These are phyloP conservation scores for Ecdyonurus torrentis DNA, from an alignment of 2,888 invertebrate genomes.

Conservation along the genomic window DNA sequence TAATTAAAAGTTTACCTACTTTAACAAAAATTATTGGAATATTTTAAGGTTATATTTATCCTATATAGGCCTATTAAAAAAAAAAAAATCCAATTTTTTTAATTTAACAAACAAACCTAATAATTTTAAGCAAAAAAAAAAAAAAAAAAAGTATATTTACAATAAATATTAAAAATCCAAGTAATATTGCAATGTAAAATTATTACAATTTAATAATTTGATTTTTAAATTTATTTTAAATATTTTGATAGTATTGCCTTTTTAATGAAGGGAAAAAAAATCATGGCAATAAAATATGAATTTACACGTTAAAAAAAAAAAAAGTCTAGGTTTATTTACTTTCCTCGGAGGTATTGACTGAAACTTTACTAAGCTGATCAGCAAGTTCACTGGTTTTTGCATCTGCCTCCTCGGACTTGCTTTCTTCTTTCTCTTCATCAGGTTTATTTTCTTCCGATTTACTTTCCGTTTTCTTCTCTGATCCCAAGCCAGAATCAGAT, in stretches of 20 bases:
- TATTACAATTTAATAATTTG: background rate
- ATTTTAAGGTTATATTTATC: no score
- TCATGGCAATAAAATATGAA: no score
- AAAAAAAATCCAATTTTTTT: no score
- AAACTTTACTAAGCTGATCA: constrained; percentile 44
- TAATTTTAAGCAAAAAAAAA: no score
- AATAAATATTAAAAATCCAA: no score
- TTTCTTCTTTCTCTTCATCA: constrained; percentile 20
- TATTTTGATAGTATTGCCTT: background rate
- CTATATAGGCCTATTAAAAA: no score
- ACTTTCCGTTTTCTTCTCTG: constrained; percentile 33
- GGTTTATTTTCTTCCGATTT: constrained; percentile 31
- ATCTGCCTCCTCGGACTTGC: constrained; percentile 7
- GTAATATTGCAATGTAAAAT: no score
- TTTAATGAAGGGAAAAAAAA: background rate
- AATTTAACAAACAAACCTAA: no score
- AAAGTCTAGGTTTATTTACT: no score
- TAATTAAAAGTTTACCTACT: background rate
- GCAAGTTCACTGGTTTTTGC: constrained; percentile 24
- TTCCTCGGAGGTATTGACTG: no score
- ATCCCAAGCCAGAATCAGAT: constrained; percentile 33
- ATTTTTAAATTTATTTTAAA: background rate
- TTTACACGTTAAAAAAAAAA: no score
- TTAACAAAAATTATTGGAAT: background rate
- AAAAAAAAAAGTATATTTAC: no score